Conservation (phyloP, 2,888 invertebrate species). For the Epicampocera succincta region DNA sequence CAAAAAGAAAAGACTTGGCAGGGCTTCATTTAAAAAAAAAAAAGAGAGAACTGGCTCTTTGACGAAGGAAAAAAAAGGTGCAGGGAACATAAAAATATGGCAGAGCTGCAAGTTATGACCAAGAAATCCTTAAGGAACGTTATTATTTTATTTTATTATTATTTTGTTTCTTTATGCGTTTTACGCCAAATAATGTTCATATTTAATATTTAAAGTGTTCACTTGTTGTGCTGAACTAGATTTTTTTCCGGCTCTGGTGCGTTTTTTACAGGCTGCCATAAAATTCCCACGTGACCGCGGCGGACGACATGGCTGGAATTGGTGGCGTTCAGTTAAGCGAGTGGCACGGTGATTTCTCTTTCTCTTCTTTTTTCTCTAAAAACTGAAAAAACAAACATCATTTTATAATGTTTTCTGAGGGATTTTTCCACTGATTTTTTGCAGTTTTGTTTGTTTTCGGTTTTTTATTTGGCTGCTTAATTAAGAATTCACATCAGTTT, state of each 20-base stretch:
- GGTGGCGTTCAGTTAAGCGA: slow-evolving; percentile 34
- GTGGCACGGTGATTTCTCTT: slow-evolving; percentile 54
- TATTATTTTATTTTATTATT: slow-evolving; percentile 65
- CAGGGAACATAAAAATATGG: background rate
- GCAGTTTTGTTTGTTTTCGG: slow-evolving; percentile 56
- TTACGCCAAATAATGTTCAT: slow-evolving; percentile 51
- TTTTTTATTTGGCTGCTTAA: slow-evolving; percentile 75
- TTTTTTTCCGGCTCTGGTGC: background rate
- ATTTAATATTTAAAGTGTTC: slow-evolving; percentile 68
- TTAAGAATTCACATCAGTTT: slow-evolving; percentile 82
- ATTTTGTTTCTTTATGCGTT: slow-evolving; percentile 37
- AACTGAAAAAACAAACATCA: background rate
- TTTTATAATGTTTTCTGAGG: slow-evolving; percentile 59
- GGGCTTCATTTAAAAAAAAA: background rate
- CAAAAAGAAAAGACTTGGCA: background rate
- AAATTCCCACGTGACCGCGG: slow-evolving; percentile 73
- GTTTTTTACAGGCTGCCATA: slow-evolving; percentile 48
- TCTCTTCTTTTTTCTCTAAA: background rate
- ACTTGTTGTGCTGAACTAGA: slow-evolving; percentile 45
- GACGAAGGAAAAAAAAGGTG: slow-evolving; percentile 48
- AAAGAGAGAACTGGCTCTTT: slow-evolving; percentile 9
- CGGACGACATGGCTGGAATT: slow-evolving; percentile 39
- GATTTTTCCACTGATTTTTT: slow-evolving; percentile 60
- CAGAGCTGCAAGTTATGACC: slow-evolving; percentile 17
- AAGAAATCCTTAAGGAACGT: slow-evolving; percentile 67